Percentiles rank a stretch among this genome's conserved stretches.
Conservation (phyloP, 2,888 invertebrate species). For the Ommatoiulus sabulosus region DNA sequence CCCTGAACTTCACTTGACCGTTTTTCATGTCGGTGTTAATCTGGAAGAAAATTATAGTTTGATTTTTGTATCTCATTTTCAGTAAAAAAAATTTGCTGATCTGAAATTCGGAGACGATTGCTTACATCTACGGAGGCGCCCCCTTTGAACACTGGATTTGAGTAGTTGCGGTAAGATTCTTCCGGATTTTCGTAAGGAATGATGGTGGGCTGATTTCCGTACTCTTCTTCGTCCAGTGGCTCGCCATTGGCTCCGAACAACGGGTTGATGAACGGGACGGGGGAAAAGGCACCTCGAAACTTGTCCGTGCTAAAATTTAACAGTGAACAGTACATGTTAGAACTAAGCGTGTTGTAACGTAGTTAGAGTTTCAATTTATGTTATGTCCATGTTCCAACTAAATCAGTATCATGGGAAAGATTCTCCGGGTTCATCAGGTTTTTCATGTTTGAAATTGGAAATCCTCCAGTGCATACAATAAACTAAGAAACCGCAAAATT, state of each 20-base stretch:
- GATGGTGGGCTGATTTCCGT: not conserved
- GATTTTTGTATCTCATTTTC: too few relatives aligned
- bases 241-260: slow-evolving; percentile 32
- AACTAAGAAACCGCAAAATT: too few relatives aligned
- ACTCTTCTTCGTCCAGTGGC: slow-evolving; percentile 49
- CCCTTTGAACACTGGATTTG: slow-evolving; percentile 55
- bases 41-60: slow-evolving; percentile 12
- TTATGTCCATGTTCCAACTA: too few relatives aligned
- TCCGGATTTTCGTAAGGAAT: not conserved
- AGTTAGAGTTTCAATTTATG: too few relatives aligned
- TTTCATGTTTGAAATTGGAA: too few relatives aligned
- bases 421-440: too few relatives aligned
- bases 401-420: too few relatives aligned
- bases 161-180: slow-evolving; percentile 52
- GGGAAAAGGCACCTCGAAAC: slow-evolving; percentile 8
- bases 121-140: not conserved
- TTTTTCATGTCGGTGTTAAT: not conserved
- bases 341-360: too few relatives aligned
- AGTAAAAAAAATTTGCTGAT: not conserved
- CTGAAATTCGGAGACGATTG: not conserved
- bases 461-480: too few relatives aligned
- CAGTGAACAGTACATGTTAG: not conserved
- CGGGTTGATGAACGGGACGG: slow-evolving; percentile 47
- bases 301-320: not conserved
- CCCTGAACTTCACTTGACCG: not conserved